Evolutionary conservation across 2,888 invertebrate species (phyloP), one percentile per base, ranked within the genome.

Genomic region (Drosophila histrio): DNA sequence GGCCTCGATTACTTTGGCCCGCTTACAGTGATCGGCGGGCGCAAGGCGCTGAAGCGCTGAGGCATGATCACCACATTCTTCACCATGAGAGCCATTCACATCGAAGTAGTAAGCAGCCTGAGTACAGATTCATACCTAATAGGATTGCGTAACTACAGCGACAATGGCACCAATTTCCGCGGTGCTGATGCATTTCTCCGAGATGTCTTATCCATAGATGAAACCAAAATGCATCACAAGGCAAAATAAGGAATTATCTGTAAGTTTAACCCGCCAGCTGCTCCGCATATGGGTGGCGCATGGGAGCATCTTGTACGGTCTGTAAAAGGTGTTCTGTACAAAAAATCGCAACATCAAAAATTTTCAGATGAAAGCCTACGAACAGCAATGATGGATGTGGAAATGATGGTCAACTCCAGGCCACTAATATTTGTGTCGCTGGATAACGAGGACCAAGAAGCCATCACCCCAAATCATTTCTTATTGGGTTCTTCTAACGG

Each of bases 1-100:
- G 44, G 44, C 44, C 1, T 36, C 11, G 44, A 46, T 28, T 36
- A 46, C 8, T 38, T 46, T 19, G 46, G 36, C 2, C 44, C 34
- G 22, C 53, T n/a, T n/a, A n/a, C n/a, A n/a, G n/a, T n/a, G n/a
- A n/a, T n/a, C n/a, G n/a, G n/a, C n/a, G n/a, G n/a, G n/a, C n/a
- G n/a, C n/a, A n/a, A n/a, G n/a, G n/a, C n/a, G n/a, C n/a, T n/a
- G n/a, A n/a, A n/a, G n/a, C n/a, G n/a, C n/a, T n/a, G n/a, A n/a
- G n/a, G n/a, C n/a, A n/a, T n/a, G n/a, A n/a, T n/a, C n/a, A n/a
- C n/a, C n/a, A n/a, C n/a, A n/a, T n/a, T n/a, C n/a, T n/a, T n/a
- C n/a, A n/a, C n/a, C 5, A 36, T n/a, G 26, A n/a, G 50, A 28
- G 30, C 28, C 6, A 19, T 28, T 9, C 11, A n/a, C 43, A 24